Evolutionary conservation across 2,888 invertebrate genomes (phyloP), one percentile per base, ranked within the genome.

Genomic region (Andrena chrysosceles): DNA sequence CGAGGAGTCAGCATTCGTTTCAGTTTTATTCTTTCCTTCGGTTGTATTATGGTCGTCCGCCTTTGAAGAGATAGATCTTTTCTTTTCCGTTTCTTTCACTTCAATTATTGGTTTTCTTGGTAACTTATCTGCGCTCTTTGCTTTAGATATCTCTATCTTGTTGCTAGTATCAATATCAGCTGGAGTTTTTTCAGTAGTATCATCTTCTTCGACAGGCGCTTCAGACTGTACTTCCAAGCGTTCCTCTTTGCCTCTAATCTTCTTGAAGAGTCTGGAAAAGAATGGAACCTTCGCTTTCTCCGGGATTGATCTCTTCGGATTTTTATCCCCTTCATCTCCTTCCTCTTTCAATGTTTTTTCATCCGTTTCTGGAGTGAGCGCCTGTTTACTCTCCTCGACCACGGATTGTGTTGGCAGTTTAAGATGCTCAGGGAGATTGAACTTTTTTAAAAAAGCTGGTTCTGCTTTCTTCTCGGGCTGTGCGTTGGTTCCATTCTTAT

Each of bases 221-320:
- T 64, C 48, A 2, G 64, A 0, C 16, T n/a, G 62, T 2, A 31
- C 33, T 56, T 71, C 83, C 7, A 66, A 48, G 23, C 6, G 59
- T 76, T 49, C 83, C 8, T 42, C 42, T 4, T 74, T 75, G 16
- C 42, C 62, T 7, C 82, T 33, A 0, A 85, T 81, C 69, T 66
- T 86, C 26, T 77, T 87, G 5, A 90, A 56, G 0, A 81, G 66
- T 29, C 84, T 85, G n/a, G 54, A 56, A 1, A 89, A 60, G 16
- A 85, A 77, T 2, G 84, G 78, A 10, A 59, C 68, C 29, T 20
- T 87, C n/a, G 59, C 29, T 74, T 69, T 85, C 13, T 67, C 70
- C 0, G 80, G 76, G 0, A 68, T 35, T n/a, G 29, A n/a, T 26
- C 29, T 64, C 8, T 31, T 60, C 29, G 42, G 4, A 20, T 67